Base-by-base conservation (phyloP, 2,113 vertebrate species). In the Dolichotis patagonum region DNA sequence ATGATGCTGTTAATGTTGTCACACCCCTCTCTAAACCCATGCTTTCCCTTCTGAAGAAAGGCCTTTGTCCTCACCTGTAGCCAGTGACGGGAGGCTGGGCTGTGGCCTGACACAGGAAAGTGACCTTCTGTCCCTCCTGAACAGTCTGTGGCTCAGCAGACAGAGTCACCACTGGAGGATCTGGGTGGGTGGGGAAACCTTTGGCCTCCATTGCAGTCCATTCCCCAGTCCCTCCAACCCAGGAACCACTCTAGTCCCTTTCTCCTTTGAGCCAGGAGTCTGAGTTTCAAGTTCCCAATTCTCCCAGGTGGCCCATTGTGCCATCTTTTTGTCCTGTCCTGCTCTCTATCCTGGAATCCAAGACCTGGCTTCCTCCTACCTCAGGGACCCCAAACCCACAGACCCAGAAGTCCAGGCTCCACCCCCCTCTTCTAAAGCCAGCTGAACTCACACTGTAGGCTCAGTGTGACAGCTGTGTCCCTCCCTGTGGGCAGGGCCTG, bases 61-160 rank as follows among this genome's bases (percentile, higher is more conserved):
- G 41, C 32, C 35, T 67, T 58, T 0, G 9, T 69, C 14, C 97
- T 98, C 98, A 99, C 99, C 99, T 99, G 98, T 99, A 99, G 93
- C 99, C 99, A 0, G 99, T 99, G 98, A 99, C 99, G 80, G 99
- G 99, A 17, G 99, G 99, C 96, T 99, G 99, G 96, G 99, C 99
- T 0, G 99, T 99, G 46, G 99, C 99, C 10, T 98, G 98, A 98
- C 99, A 99, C 97, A 99, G 98, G 96, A 99, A 99, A 71, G 98
- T 98, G 81, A 99, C 99, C 83, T 99, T 99, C 73, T 99, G 98
- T 95, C 99, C 99, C 58, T 99, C 99, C 6, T 98, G 98, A 73
- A 99, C 99, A 9, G 99, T 99, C 97, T 99, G 99, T 19, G 99
- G 99, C 88, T 99, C 99, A 71, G 99, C 99, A 12, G 99, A 99